Conservation (phyloP, 2,888 invertebrate species). For the Chymomyza amoena region DNA sequence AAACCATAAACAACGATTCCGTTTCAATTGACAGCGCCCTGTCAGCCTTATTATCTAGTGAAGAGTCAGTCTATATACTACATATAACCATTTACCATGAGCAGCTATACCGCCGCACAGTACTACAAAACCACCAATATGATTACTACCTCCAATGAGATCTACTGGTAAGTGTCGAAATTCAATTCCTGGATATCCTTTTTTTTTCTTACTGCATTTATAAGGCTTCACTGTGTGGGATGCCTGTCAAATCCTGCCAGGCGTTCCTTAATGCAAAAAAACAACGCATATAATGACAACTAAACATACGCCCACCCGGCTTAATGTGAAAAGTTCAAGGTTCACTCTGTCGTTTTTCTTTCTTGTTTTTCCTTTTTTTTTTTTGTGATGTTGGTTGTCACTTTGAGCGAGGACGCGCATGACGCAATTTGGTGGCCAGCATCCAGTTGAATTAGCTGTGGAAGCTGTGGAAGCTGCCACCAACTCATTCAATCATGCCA, state of each 20-base stretch:
- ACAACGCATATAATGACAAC: background rate
- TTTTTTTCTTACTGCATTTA: background rate
- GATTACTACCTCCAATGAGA: slow-evolving; percentile 74
- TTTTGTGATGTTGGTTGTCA: background rate
- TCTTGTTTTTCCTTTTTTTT: too few relatives aligned
- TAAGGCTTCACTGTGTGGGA: slow-evolving; percentile 18
- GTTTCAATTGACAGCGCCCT: slow-evolving; percentile 55
- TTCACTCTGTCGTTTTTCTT: background rate
- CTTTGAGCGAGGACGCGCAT: slow-evolving; percentile 43
- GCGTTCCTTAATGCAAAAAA: background rate
- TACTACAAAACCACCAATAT: slow-evolving; percentile 74
- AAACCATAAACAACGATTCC: slow-evolving; percentile 59
- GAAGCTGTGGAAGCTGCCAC: background rate
- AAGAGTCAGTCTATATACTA: background rate
- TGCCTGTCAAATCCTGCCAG: background rate
- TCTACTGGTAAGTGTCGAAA: slow-evolving; percentile 71
- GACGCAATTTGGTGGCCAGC: slow-evolving; percentile 42
- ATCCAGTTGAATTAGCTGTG: slow-evolving; percentile 16
- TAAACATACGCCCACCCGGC: slow-evolving; percentile 20
- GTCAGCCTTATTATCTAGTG: slow-evolving; percentile 49
- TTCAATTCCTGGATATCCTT: background rate
- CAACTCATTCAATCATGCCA: background rate
- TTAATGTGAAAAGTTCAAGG: slow-evolving; percentile 43
- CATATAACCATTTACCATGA: slow-evolving; percentile 42
- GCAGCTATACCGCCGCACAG: slow-evolving; percentile 66